Evolutionary conservation across 92 coral and sea anemone genomes (phyloP), one percentile per base, ranked within the genome.

Genomic region (Actinostola sp.): DNA sequence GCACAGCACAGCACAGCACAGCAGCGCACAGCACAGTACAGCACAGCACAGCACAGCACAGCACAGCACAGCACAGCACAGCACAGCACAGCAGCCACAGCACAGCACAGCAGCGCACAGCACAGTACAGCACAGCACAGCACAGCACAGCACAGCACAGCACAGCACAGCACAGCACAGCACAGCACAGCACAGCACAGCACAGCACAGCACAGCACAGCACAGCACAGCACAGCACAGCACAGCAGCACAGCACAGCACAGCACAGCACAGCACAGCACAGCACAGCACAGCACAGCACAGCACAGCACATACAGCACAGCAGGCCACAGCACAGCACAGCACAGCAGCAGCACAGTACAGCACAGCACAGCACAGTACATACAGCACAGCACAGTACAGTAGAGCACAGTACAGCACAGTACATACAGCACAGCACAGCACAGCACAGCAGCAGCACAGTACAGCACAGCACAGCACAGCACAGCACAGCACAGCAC

Each of bases 401-500:
- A n/a, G n/a, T n/a, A 51, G 31, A 46, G 35, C 74, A 64, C 16
- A 76, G 64, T 25, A 64, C 33, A 41, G 52, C 77, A 71, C 68
- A 55, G 69, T 16, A 76, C n/a, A 62, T 32, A 76, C 48, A 64
- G 61, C 71, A 65, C 26, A 76, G 63, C 73, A 50, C 74, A 64
- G 60, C 82, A 64, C 35, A 64, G 32, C 63, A 65, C 74, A 76
- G 38, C 82, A n/a, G 63, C 52, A 64, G 0, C 54, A 25, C 34
- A 76, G 51, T 74, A 34, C 49, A 64, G 46, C 65, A 64, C 63
- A 49, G 61, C 74, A 75, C 31, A 65, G 34, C 64, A 49, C 36
- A 76, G 54, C 75, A 49, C 63, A 61, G 67, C 46, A 63, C 52
- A 64, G 74, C 75, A 65, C 74, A 76, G 42, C 75, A 76, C 32